Conservation (phyloP, 2,113 vertebrate species). For the Deroptyus accipitrinus region DNA sequence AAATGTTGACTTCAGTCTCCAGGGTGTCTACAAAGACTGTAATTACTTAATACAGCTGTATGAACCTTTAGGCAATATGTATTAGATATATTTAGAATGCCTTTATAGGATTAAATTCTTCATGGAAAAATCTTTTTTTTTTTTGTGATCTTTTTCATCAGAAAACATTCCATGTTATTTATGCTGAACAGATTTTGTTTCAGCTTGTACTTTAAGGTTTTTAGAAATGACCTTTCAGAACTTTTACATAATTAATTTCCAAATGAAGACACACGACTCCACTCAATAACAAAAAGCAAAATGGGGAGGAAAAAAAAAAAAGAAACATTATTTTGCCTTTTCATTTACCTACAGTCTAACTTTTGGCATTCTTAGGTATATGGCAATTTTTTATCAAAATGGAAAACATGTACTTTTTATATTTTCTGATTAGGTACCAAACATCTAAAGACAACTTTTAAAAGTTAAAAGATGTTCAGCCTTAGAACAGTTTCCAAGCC, state of each 20-base stretch:
- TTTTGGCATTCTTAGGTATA: neutral
- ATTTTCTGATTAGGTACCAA: neutral
- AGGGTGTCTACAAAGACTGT: neutral
- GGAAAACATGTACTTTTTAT: rapidly evolving
- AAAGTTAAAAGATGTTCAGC: neutral
- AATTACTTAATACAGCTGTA: neutral
- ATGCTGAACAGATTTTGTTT: neutral
- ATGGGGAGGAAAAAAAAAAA: neutral
- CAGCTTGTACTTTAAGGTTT: neutral
- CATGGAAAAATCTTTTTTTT: neutral
- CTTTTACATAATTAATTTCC: neutral
- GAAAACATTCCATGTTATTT: neutral
- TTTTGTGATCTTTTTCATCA: neutral
- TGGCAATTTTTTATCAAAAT: neutral
- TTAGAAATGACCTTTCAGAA: neutral
- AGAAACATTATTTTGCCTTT: neutral
- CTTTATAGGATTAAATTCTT: neutral
- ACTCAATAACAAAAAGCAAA: neutral
- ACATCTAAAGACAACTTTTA: neutral
- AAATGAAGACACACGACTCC: neutral
- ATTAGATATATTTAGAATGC: neutral
- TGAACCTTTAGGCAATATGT: neutral
- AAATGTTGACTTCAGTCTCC: constrained; percentile 1
- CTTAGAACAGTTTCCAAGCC: neutral
- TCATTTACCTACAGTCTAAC: neutral